These are phyloP conservation scores for Heterochromis multidens DNA, from an alignment of 2,113 vertebrate genomes.

Conservation along the genomic window DNA sequence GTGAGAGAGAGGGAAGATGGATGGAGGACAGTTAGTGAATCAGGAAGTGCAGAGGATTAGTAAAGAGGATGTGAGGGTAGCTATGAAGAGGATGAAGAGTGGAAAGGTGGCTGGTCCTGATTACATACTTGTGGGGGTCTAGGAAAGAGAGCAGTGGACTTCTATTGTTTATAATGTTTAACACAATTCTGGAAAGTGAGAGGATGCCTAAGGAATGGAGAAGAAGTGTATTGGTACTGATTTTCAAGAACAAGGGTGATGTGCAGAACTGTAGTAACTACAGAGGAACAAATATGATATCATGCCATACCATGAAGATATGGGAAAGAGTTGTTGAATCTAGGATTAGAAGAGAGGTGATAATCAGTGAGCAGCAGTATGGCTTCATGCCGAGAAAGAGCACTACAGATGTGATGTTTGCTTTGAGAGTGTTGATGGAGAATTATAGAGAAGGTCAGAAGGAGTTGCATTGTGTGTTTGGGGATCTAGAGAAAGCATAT, in stretches of 20 bases:
- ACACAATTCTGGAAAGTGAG: fast-evolving
- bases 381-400: too few relatives aligned
- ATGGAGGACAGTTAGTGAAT: neutral
- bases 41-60: neutral
- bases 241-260: neutral
- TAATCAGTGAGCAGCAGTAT: too few relatives aligned
- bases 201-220: neutral
- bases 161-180: neutral
- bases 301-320: too few relatives aligned
- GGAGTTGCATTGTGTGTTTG: too few relatives aligned
- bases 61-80: neutral
- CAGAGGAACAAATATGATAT: neutral
- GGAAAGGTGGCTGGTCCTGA: neutral
- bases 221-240: neutral
- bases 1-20: neutral
- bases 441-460: too few relatives aligned
- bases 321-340: too few relatives aligned
- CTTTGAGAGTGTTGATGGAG: too few relatives aligned
- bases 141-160: fast-evolving
- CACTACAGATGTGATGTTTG: too few relatives aligned
- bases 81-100: neutral
- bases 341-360: too few relatives aligned
- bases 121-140: neutral
- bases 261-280: neutral
- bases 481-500: too few relatives aligned